Conservation (phyloP, 1,140 invertebrate genomes). For the Arion vulgaris region DNA sequence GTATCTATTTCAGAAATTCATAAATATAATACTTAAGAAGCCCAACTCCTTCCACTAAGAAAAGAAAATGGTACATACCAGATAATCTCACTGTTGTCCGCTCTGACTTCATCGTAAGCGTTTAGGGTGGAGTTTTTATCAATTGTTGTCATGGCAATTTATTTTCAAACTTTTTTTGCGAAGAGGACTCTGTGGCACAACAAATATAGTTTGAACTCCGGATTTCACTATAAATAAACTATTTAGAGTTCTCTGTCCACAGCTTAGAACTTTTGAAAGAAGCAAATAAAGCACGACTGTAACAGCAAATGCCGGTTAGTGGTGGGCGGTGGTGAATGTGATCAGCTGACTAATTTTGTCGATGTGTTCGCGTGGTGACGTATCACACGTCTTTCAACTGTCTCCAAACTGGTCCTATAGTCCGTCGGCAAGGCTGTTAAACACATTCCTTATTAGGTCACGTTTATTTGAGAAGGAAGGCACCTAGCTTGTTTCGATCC, state of each 20-base stretch:
- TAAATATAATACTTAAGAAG: too few species aligned
- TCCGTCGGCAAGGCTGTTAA: neutral
- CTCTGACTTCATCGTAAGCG: conserved; percentile 49
- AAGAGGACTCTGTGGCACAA: neutral
- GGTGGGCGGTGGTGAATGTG: neutral
- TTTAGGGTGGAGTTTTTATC: conserved; percentile 43
- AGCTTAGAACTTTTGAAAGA: neutral
- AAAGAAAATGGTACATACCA: conserved; percentile 43
- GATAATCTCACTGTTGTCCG: conserved; percentile 42
- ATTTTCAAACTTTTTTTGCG: neutral
- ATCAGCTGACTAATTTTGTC: conserved; percentile 12
- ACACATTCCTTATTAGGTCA: conserved; percentile 5
- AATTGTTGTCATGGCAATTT: conserved; percentile 41
- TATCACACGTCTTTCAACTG: neutral
- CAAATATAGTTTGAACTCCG: neutral
- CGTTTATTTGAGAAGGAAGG: neutral
- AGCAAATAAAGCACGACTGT: neutral
- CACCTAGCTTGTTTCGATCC: too few species aligned
- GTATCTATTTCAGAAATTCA: too few species aligned
- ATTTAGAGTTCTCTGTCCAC: neutral
- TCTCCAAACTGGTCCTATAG: neutral
- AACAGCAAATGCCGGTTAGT: neutral
- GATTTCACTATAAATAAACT: neutral
- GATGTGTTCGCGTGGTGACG: neutral
- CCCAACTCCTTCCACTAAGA: neutral